Evolutionary conservation across 2,113 vertebrate genomes (phyloP), one percentile per base, ranked within the genome.

Genomic region (Oceanites oceanicus): DNA sequence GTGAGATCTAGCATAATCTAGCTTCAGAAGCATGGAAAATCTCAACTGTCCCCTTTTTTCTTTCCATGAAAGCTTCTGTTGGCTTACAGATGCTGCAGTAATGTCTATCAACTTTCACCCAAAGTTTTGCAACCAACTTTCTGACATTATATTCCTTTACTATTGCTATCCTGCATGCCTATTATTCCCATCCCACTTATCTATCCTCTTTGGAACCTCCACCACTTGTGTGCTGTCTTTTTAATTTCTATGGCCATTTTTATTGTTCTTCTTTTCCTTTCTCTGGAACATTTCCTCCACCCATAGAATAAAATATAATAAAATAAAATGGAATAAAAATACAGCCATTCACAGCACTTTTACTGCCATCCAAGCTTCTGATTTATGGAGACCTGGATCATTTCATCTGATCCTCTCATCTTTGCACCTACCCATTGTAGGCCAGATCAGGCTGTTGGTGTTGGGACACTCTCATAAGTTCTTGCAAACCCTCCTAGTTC

Each of bases 41-140:
- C 1, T 29, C 22, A 63, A 26, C 1, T 8, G 16, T 25, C 8
- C n/a, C 3, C 0, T 3, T 38, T 70, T 63, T 15, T 65, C 7
- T 72, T 76, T 68, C 25, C 3, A 4, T 68, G 9, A 56, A 70
- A 76, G 1, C 2, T 68, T 88, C 72, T 55, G 5, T 56, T 80
- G 34, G 6, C 7, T 95, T 11, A 47, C 7, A 77, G 40, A 17
- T 45, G 7, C 32, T 72, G 12, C 10, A 56, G 13, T 42, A 50
- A 58, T 15, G 11, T 34, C 67, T 73, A 6, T 36, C 40, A 84
- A n/a, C 12, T 58, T 65, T 52, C 38, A 88, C 11, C 2, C 11
- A 21, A 47, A 80, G 12, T 72, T 90, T 70, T 86, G 30, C 34
- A 56, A 18, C 5, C 7, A 71, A 1, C 6, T 67, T 10, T 52